Evolutionary conservation across 64 coral and sea anemone genomes (phyloP).

Genomic region (Orbicella faveolata): DNA sequence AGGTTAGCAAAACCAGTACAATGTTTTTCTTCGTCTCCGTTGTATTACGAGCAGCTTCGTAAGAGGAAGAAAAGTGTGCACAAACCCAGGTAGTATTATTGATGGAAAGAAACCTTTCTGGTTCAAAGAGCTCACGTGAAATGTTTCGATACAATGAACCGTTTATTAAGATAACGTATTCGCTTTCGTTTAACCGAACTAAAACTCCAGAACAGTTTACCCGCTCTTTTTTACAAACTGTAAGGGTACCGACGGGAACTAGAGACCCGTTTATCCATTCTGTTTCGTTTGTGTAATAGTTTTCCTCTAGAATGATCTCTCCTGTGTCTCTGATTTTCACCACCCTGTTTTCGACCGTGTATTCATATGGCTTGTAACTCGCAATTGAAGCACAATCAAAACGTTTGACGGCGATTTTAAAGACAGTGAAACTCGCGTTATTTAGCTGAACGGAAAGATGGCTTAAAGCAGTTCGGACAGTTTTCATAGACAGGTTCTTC

Average conservation of each 20-base stretch:
- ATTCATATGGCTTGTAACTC: neutral
- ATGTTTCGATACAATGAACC: constrained; percentile 36
- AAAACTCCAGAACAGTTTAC: constrained; percentile 13
- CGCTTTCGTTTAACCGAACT: constrained; percentile 7
- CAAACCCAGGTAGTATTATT: neutral
- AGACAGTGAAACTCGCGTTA: neutral
- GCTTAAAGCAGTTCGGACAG: neutral
- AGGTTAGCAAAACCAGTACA: constrained; percentile 26
- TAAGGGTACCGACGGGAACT: neutral
- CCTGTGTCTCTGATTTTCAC: constrained; percentile 22
- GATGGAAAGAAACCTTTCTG: neutral
- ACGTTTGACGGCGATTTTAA: constrained; percentile 15
- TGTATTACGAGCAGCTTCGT: neutral
- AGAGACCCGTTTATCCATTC: neutral
- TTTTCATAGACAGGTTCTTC: neutral
- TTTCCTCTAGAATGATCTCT: neutral
- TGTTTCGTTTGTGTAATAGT: constrained; percentile 29
- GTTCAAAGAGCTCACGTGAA: constrained; percentile 22
- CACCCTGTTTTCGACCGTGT: neutral
- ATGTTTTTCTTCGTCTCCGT: neutral
- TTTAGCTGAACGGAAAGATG: neutral
- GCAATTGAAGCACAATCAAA: constrained; percentile 12
- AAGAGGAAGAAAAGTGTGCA: neutral
- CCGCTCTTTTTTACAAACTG: constrained; percentile 26
- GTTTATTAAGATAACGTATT: constrained; percentile 35